Evolutionary conservation across 92 coral and sea anemone species (phyloP), one percentile per base, ranked within the genome.

Genomic region (Actinernus sp.): DNA sequence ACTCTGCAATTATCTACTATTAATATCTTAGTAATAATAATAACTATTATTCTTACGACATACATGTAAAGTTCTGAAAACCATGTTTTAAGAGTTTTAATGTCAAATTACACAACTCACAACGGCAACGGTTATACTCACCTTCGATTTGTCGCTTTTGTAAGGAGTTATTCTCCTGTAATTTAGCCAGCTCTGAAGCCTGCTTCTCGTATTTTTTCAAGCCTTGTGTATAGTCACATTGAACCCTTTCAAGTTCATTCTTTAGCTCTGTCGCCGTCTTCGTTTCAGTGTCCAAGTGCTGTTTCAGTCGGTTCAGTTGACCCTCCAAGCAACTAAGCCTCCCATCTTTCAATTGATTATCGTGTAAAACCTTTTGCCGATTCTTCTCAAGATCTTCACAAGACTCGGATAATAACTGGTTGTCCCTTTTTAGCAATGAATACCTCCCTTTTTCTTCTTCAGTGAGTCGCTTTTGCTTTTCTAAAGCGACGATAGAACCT

Each of bases 121-220:
- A 43, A 43, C 16, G 20, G 21, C n/a, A n/a, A n/a, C n/a, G n/a
- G n/a, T n/a, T n/a, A n/a, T 13, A 16, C 67, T 50, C 61, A 90
- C 96, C 96, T 69, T 83, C 89, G 45, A 90, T 56, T 26, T 90
- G 96, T n/a, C 86, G 81, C 32, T 69, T 83, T 27, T 74, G 86
- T 17, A 64, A 68, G 16, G 68, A 68, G 32, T 81, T 90, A 25
- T 86, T 91, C 49, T 92, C 94, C 21, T 82, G 86, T 1, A 73
- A 33, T 55, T 88, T 92, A 16, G 71, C 51, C 1, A 84, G 66
- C 33, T 92, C 96, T 14, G 89, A 62, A n/a, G 52, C 46, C 61
- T 79, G 84, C 30, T 84, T 92, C 66, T 92, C 91, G 51, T 49
- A 51, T 33, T 88, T 88, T 3, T 46, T 56, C 48, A 77, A 49